phyloP scores from a whole-genome alignment of 2,888 invertebrate genomes.

The Drosophila setosimentum region DNA sequence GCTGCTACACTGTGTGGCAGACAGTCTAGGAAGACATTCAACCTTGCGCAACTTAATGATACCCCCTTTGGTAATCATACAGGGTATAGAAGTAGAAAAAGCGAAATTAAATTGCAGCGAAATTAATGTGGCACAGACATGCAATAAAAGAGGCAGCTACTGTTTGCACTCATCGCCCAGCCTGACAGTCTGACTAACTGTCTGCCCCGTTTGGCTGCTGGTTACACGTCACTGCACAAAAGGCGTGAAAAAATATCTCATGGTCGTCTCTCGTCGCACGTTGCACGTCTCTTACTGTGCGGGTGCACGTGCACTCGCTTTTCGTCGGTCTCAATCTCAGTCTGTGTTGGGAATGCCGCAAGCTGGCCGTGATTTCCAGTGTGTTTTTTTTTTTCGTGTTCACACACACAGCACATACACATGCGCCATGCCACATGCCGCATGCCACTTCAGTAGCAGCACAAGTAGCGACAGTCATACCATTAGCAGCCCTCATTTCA shows the following conservation, averaged over 20 bases:
- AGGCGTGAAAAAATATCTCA: conserved; percentile 61
- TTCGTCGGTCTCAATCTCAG: background rate
- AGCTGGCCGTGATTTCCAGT: conserved; percentile 68
- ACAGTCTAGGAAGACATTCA: background rate
- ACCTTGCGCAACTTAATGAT: background rate
- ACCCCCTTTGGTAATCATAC: background rate
- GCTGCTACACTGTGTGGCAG: background rate
- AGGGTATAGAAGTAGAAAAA: background rate
- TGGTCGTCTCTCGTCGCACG: background rate
- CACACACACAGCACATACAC: conserved; percentile 12
- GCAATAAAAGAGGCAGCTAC: conserved; percentile 40
- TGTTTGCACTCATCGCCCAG: background rate
- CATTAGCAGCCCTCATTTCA: conserved; percentile 77
- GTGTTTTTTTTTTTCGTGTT: background rate
- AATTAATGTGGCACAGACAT: conserved; percentile 64
- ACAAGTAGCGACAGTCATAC: conserved; percentile 52
- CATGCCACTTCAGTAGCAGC: conserved; percentile 42
- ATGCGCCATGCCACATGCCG: conserved; percentile 29
- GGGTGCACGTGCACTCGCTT: conserved; percentile 52
- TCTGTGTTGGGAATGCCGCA: conserved; percentile 61
- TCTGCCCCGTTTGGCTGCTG: background rate
- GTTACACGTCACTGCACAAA: conserved; percentile 53
- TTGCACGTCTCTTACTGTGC: background rate
- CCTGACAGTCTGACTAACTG: conserved; percentile 1
- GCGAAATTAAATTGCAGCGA: conserved; percentile 42